Base-by-base conservation (phyloP, 1,140 invertebrate species). In the Medauroidea extradentata region DNA sequence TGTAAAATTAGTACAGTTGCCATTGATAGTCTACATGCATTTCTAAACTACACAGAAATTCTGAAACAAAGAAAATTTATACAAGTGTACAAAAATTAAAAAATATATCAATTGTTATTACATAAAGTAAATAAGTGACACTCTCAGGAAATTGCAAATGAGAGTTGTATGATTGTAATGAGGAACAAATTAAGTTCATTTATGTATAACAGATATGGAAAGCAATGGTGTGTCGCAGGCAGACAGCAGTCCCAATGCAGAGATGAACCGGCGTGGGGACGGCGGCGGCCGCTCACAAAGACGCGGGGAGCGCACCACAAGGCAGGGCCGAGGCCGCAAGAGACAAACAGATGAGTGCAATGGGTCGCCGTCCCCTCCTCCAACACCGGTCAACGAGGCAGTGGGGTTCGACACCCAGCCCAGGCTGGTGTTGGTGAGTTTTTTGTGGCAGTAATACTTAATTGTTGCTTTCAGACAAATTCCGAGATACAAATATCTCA, bases 261-360 rank as follows among this genome's bases (percentile, higher is more conserved):
- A 16, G 25, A 51, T 51, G 49, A 51, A 51, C 24, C 49, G 49
- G 49, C 49, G 49, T 27, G 49, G 49, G 18, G 49, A 51, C 27
- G 49, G 49, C 25, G 25, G 49, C 49, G 49, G 49, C 16, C 49
- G 49, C n/a, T n/a, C 25, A n/a, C 49, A 51, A 13, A 51, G 49
- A 34, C 49, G 49, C 25, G 38, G 49, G 27, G 49, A 51, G 24
- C 49, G 49, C 5, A 29, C 27, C 49, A 34, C 24, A 3, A n/a
- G 49, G 38, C 49, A 51, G 25, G 38, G 16, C 18, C 49, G 49
- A 21, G 49, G 49, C 27, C 27, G 49, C 16, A 51, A 51, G 25
- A 51, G 49, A 14, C 49, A 29, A 19, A 25, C 49, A 23, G 25
- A 51, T 16, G 49, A 51, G 27, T 25, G 25, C 49, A 51, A 16